Percentiles rank a stretch among this genome's conserved stretches.
Conservation (phyloP, 1,140 invertebrate species). For the Micrasema minimum region DNA sequence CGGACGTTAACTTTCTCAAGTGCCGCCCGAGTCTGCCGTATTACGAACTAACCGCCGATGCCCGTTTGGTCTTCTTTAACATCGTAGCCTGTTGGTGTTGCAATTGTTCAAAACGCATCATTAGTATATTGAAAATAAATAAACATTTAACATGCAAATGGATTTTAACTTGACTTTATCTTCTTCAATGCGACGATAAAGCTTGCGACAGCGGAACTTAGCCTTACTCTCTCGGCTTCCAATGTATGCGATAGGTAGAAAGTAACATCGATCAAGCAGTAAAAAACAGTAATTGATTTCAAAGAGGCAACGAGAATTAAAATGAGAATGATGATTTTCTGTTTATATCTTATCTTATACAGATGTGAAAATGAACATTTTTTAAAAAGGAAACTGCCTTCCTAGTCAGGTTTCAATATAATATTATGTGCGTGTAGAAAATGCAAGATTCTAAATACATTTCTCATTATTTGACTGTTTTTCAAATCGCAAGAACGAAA, state of each 20-base stretch:
- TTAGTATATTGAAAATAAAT: slow-evolving; percentile 24
- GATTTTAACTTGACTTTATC: slow-evolving; percentile 6
- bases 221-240: too few species aligned
- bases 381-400: too few species aligned
- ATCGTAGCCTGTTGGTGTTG: slow-evolving; percentile 76
- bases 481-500: too few species aligned
- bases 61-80: slow-evolving; percentile 68
- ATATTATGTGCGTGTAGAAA: too few species aligned
- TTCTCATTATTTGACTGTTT: too few species aligned
- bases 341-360: too few species aligned
- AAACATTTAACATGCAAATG: slow-evolving; percentile 33
- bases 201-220: too few species aligned
- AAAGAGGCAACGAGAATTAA: slow-evolving; percentile 5
- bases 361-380: too few species aligned
- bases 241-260: slow-evolving; percentile 17
- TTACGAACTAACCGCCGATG: slow-evolving; percentile 40
- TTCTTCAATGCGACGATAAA: too few species aligned
- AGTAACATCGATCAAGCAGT: slow-evolving; percentile 34
- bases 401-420: too few species aligned
- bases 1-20: slow-evolving; percentile 14
- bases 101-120: slow-evolving; percentile 35
- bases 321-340: not conserved
- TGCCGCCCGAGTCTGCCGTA: slow-evolving; percentile 13
- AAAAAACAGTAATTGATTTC: not conserved
- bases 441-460: too few species aligned